These are phyloP conservation scores for Urophycis tenuis DNA, from an alignment of 2,797 vertebrate species.

Conservation along the genomic window DNA sequence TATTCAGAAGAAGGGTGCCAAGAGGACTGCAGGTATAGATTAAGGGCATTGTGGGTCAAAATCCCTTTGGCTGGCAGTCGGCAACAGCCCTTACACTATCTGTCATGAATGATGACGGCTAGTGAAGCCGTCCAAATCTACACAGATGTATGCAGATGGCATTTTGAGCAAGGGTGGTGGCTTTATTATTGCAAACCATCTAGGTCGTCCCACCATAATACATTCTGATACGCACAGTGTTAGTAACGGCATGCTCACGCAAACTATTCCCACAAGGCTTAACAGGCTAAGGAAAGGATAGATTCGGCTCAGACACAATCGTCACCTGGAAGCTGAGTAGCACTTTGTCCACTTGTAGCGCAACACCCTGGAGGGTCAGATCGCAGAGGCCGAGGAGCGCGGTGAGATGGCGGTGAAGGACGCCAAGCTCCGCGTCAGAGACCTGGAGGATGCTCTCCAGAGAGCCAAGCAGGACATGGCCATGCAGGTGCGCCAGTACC, in stretches of 20 bases:
- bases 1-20: not conserved
- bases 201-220: not conserved
- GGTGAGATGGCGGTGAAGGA: constrained; percentile 71
- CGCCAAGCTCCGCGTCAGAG: constrained; percentile 71
- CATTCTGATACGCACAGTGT: not conserved
- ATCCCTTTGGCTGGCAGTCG: not conserved
- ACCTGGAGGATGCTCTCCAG: constrained; percentile 80
- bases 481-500: constrained; percentile 80
- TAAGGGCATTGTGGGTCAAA: not conserved
- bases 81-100: not conserved
- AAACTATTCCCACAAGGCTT: not conserved
- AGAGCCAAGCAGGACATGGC: constrained; percentile 87
- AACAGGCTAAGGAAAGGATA: not conserved
- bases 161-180: not conserved
- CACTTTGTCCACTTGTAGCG: constrained; percentile 39
- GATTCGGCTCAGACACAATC: not conserved
- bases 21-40: not conserved
- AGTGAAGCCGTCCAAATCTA: not conserved
- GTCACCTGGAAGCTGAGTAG: not conserved
- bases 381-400: constrained; percentile 61
- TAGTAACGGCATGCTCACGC: not conserved
- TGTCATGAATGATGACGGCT: not conserved
- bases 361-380: constrained; percentile 55
- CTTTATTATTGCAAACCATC: not conserved
- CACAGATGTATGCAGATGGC: not conserved